Evolutionary conservation across 1,140 invertebrate genomes (phyloP).

Genomic region (Pogonomyrmex californicus): DNA sequence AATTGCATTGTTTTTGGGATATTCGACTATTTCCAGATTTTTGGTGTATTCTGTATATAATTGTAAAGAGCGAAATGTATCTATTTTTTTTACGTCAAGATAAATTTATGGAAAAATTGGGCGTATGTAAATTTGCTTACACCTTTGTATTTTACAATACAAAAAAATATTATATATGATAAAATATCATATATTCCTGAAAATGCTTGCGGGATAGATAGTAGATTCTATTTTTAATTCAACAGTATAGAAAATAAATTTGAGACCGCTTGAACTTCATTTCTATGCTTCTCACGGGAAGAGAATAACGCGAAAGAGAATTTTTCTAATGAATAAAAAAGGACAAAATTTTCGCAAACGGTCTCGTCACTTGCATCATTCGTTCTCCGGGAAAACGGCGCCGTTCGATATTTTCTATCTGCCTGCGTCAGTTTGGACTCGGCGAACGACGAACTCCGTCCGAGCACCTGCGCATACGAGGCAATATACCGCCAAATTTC

Average conservation of each 20-base stretch:
- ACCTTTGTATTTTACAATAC: not conserved
- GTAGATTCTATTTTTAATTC: not conserved
- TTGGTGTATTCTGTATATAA: no score
- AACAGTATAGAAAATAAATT: not conserved
- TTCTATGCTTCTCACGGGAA: not conserved
- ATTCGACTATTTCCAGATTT: no score
- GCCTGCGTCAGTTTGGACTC: no score
- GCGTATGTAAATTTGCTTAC: not conserved
- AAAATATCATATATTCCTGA: not conserved
- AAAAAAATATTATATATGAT: not conserved
- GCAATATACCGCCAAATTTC: constrained; percentile 79
- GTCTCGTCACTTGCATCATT: not conserved
- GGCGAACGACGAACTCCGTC: not conserved
- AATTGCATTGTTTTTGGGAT: no score
- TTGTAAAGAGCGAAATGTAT: not conserved
- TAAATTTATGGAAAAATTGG: not conserved
- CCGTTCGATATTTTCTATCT: constrained; percentile 18
- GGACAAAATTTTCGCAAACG: not conserved
- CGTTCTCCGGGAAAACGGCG: not conserved
- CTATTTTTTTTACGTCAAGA: not conserved
- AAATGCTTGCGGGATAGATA: not conserved
- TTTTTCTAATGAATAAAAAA: not conserved
- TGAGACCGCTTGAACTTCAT: not conserved
- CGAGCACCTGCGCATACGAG: constrained; percentile 57
- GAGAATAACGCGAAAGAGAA: not conserved